Evolutionary conservation across 2,888 invertebrate genomes (phyloP).

Genomic region (Plagodis pulveraria): DNA sequence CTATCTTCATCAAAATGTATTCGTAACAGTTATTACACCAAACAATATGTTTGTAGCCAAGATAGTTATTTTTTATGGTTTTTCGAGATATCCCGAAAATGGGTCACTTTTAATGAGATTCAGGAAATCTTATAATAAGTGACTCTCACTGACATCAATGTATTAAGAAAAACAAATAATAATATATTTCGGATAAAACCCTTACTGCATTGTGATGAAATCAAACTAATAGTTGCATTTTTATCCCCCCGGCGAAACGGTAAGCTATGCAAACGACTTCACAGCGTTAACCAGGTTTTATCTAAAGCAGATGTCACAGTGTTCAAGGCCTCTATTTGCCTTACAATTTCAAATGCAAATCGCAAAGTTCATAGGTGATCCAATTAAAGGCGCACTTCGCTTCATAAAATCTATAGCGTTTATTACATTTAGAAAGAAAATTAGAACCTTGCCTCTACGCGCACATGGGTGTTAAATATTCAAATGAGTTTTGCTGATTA

Average conservation of each 20-base stretch:
- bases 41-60: no score
- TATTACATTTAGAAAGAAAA: conserved; percentile 60
- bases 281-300: conserved; percentile 55
- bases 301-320: conserved; percentile 59
- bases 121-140: no score
- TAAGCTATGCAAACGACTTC: conserved; percentile 63
- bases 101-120: no score
- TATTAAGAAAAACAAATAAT: no score
- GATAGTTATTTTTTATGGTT: no score
- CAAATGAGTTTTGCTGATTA: conserved; percentile 64
- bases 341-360: conserved; percentile 76
- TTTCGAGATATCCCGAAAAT: no score
- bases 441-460: conserved; percentile 43
- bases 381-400: conserved; percentile 55
- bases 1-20: no score
- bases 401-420: conserved; percentile 57
- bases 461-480: conserved; percentile 56
- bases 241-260: conserved; percentile 47
- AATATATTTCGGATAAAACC: background rate
- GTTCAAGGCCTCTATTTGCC: conserved; percentile 60
- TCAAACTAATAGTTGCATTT: conserved; percentile 53
- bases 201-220: conserved; percentile 40
- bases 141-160: no score
- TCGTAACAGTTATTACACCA: no score
- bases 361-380: conserved; percentile 61